These are phyloP conservation scores for Macaria liturata DNA, from an alignment of 2,888 invertebrate genomes.

Conservation along the genomic window DNA sequence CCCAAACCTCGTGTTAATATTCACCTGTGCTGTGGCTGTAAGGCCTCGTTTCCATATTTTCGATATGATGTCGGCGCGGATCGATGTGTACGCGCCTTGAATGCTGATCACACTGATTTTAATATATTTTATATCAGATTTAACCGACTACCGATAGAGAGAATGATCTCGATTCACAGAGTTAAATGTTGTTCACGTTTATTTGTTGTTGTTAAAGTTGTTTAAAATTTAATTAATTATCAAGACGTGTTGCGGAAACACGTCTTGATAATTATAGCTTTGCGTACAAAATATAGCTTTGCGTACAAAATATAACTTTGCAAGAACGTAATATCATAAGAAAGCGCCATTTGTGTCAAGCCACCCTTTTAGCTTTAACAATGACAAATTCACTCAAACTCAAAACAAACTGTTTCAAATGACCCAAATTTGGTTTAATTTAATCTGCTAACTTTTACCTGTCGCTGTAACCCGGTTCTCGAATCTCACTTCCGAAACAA, in stretches of 20 bases:
- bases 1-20: constrained; percentile 9
- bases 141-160: too few relatives aligned
- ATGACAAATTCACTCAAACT: constrained; percentile 9
- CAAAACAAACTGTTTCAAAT: constrained; percentile 20
- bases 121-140: too few relatives aligned
- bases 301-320: too few relatives aligned
- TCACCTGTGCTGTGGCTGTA: constrained; percentile 12
- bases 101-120: constrained; percentile 2
- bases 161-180: too few relatives aligned
- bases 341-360: too few relatives aligned
- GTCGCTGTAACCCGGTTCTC: constrained; percentile 21
- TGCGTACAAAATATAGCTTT: too few relatives aligned
- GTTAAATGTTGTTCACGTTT: too few relatives aligned
- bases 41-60: constrained; percentile 16
- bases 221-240: too few relatives aligned
- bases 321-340: too few relatives aligned
- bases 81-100: constrained; percentile 22
- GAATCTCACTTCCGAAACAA: constrained; percentile 25
- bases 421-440: constrained; percentile 22
- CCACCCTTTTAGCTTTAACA: neutral
- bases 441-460: constrained; percentile 24
- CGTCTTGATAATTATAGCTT: too few relatives aligned
- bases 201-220: too few relatives aligned
- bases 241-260: too few relatives aligned
- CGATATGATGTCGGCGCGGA: constrained; percentile 12